Conservation (phyloP, 2,888 invertebrate species). For the Strigamia crassipes region DNA sequence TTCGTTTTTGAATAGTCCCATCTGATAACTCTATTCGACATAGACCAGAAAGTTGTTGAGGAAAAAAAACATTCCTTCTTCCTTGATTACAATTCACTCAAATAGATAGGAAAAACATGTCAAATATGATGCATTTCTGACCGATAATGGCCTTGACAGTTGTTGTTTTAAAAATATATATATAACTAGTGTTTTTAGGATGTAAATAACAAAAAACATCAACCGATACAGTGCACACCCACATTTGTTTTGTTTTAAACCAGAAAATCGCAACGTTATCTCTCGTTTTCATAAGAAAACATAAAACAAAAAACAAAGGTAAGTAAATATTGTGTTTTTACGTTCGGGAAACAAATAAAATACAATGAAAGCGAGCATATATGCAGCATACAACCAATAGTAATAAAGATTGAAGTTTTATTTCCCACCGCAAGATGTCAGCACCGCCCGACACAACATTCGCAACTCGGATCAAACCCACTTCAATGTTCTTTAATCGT, state of each 20-base stretch:
- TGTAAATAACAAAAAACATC: not conserved
- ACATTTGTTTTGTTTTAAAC: not conserved
- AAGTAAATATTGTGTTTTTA: not conserved
- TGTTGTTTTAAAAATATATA: not conserved
- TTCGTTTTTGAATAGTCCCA: not conserved
- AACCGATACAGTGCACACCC: not conserved
- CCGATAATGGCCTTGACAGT: not conserved
- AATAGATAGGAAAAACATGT: constrained; percentile 27
- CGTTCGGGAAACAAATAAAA: not conserved
- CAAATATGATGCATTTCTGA: not conserved
- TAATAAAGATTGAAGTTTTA: not conserved
- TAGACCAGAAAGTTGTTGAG: not conserved
- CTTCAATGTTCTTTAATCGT: not conserved
- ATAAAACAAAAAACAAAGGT: too few species aligned
- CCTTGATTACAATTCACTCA: constrained; percentile 17
- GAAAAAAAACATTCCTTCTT: not conserved
- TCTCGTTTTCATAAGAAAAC: not conserved
- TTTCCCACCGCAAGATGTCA: not conserved
- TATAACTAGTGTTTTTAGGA: too few species aligned
- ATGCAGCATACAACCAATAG: not conserved
- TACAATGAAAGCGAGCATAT: not conserved
- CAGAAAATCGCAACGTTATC: not conserved
- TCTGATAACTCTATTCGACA: not conserved
- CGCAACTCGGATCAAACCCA: not conserved
- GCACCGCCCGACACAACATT: not conserved